Conservation (phyloP, 2,888 invertebrate species). For the Catocala fraxini region DNA sequence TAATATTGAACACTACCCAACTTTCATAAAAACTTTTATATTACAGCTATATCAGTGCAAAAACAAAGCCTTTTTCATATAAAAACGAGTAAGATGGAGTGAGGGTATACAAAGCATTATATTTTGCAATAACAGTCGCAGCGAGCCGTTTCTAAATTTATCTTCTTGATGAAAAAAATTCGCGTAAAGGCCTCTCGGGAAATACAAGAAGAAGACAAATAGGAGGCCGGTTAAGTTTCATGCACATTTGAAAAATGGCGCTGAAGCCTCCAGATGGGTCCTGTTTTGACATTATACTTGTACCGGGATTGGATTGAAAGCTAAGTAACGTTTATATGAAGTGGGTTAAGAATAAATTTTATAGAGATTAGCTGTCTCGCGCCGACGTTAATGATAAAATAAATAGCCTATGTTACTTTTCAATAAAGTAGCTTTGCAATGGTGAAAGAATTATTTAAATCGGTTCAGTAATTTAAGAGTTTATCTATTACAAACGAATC, state of each 20-base stretch:
- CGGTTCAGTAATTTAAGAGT: too few relatives aligned
- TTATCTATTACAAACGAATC: too few relatives aligned
- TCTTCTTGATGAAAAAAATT: constrained; percentile 39
- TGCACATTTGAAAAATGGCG: constrained; percentile 66
- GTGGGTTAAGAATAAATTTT: constrained; percentile 10
- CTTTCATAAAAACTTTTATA: constrained; percentile 11
- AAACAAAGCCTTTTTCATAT: constrained; percentile 8
- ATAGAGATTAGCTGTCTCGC: not conserved
- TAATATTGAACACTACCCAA: not conserved
- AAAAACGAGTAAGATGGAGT: constrained; percentile 10
- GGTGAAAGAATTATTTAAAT: too few relatives aligned
- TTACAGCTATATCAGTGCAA: constrained; percentile 5
- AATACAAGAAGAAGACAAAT: constrained; percentile 76
- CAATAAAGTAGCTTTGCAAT: too few relatives aligned
- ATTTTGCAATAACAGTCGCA: constrained; percentile 32
- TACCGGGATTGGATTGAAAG: constrained; percentile 31
- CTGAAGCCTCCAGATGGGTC: constrained; percentile 30
- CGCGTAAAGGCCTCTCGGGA: constrained; percentile 55
- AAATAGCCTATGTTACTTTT: too few relatives aligned
- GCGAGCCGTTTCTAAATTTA: constrained; percentile 41
- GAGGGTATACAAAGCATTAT: constrained; percentile 20
- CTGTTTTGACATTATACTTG: constrained; percentile 38
- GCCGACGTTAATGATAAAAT: too few relatives aligned
- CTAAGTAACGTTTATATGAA: constrained; percentile 24
- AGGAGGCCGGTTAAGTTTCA: constrained; percentile 62